Percentiles rank a stretch among this genome's conserved stretches.
phyloP scores from a whole-genome alignment of 2,888 invertebrate genomes.

The Tinea pellionella region DNA sequence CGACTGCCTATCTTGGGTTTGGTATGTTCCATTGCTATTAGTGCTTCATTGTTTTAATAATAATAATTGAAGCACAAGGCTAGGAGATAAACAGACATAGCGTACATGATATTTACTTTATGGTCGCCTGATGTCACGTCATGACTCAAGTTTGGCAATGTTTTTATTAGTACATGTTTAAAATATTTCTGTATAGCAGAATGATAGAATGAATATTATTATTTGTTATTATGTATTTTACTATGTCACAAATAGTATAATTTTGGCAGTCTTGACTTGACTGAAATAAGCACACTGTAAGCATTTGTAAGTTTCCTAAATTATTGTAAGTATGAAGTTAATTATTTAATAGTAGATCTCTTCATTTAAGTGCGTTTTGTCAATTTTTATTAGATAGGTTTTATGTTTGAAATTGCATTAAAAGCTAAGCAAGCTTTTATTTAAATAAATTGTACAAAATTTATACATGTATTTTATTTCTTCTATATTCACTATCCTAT shows the following conservation, averaged over 20 bases:
- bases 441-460: conserved; percentile 3
- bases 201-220: no score
- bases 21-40: background rate
- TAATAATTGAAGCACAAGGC: background rate
- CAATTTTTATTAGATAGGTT: background rate
- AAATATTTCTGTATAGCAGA: no score
- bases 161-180: no score
- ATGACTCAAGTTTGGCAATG: background rate
- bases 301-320: background rate
- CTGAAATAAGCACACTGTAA: no score
- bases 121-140: background rate
- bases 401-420: background rate
- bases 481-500: no score
- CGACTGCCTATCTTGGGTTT: background rate
- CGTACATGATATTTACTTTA: background rate
- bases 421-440: background rate
- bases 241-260: no score
- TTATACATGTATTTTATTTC: background rate
- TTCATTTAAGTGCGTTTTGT: background rate
- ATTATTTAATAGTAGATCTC: background rate
- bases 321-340: background rate
- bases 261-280: no score
- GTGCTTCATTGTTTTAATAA: background rate
- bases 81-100: background rate
- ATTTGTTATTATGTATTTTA: no score